Evolutionary conservation across 2,888 invertebrate species (phyloP), one percentile per base, ranked within the genome.

Genomic region (Odontomyia ornata): DNA sequence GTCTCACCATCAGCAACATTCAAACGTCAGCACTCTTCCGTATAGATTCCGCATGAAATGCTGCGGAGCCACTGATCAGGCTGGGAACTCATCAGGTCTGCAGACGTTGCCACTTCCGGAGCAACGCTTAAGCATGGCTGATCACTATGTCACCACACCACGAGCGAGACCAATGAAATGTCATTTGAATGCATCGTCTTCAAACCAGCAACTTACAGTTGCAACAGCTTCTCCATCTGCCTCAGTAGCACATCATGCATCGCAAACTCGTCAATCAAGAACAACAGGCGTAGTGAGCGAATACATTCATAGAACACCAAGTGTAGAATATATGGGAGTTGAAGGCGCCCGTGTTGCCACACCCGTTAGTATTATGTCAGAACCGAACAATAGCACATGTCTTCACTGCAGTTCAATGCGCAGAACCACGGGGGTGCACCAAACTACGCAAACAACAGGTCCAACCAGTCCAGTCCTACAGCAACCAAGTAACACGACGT

Each of bases 371-470:
- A 80, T 81, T 46, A 76, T 82, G 46, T 81, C 81, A n/a, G 81
- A 81, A 46, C 80, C 80, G 1, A 76, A 27, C 15, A 69, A 67
- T 7, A 80, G 82, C 25, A 85, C 87, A 2, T 87, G 87, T 18
- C 77, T 86, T 23, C 87, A 87, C 76, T 87, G 87, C 76, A 87
- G 85, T 76, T 86, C 86, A 2, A 83, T 84, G 11, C 82, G 85
- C 0, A 82, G 87, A 0, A 87, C 87, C 2, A 86, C 87, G 1
- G 87, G 87, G 1, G 87, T 87, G 0, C 87, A 87, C 79, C 87
- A 87, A 77, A 87, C 87, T 1, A 87, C 87, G 0, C 87, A 87
- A 78, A 87, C 86, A 15, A 87, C 87, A n/a, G 87, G 87, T 0
- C 87, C 87, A 0, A 84, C 87, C 2, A 87, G 87, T 46, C 87